phyloP scores from a whole-genome alignment of 2,888 invertebrate genomes.

The Apodemia zela region DNA sequence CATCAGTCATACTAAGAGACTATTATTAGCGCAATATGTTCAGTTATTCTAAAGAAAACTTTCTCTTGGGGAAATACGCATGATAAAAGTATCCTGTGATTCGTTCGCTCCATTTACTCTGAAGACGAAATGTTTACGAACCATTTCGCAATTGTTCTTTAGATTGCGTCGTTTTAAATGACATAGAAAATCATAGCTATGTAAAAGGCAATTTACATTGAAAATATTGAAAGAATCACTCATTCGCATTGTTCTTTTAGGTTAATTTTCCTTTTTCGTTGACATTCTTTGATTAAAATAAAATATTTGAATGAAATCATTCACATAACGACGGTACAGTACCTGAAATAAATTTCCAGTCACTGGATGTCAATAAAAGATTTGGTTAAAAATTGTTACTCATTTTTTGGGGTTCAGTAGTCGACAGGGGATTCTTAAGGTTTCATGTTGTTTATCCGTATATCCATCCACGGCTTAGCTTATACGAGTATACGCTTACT shows the following conservation, averaged over 20 bases:
- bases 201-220: slow-evolving; percentile 22
- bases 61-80: slow-evolving; percentile 21
- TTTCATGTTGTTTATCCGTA: too few species aligned
- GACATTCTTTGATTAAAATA: neutral
- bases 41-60: neutral
- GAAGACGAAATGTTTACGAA: slow-evolving; percentile 31
- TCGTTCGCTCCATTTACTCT: slow-evolving; percentile 29
- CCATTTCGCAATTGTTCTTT: slow-evolving; percentile 27
- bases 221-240: slow-evolving; percentile 1
- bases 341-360: neutral
- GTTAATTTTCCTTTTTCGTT: neutral
- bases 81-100: slow-evolving; percentile 32
- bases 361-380: neutral
- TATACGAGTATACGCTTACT: too few species aligned
- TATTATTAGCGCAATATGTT: slow-evolving; percentile 10
- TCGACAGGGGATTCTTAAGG: too few species aligned
- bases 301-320: neutral
- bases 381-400: neutral
- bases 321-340: neutral
- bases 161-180: slow-evolving; percentile 21
- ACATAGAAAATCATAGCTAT: slow-evolving; percentile 26
- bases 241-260: neutral
- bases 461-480: too few species aligned
- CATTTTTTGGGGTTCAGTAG: too few species aligned
- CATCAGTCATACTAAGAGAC: neutral